Base-by-base conservation (phyloP, 1,140 invertebrate species). In the Aporrectodea caliginosa region DNA sequence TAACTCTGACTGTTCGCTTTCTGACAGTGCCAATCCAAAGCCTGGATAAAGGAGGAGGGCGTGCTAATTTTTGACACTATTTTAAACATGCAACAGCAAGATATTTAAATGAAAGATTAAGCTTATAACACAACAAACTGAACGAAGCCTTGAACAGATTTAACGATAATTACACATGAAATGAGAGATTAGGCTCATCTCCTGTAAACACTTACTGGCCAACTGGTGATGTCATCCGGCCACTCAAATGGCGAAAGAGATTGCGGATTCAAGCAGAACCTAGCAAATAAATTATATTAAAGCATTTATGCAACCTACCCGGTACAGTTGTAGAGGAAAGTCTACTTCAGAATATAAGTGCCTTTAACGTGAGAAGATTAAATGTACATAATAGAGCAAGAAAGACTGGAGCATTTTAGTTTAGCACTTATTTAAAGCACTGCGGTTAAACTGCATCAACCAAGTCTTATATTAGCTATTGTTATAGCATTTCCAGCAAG, bases 221-320 rank as follows among this genome's bases (percentile, higher is more conserved):
- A 99, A 87, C 98, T 96, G 22, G 97, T 99, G 82, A 99, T 98
- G 85, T 99, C 96, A 84, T 98, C 95, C 14, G 95, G 95, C 98
- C 98, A 99, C 86, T 96, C 94, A 88, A 96, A 96, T 0, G 96
- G 96, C 16, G 94, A 93, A 84, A 96, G 92, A 69, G 96, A 98
- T 71, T 35, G 34, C 0, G 94, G 93, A 29, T 58, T 58, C 22
- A 58, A 58, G 43, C 43, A 58, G 22, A 58, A 58, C 6, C 43
- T 58, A 58, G n/a, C 22, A 58, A 58, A 58, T 12, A 6, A 58
- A 58, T 58, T 58, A 58, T 22, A 58, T 58, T n/a, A n/a, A n/a
- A n/a, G n/a, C n/a, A n/a, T n/a, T n/a, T n/a, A n/a, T n/a, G n/a
- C n/a, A n/a, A n/a, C n/a, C n/a, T n/a, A n/a, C n/a, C n/a, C n/a